Base-by-base conservation (phyloP, 1,140 invertebrate species). In the Habropoda laboriosa region DNA sequence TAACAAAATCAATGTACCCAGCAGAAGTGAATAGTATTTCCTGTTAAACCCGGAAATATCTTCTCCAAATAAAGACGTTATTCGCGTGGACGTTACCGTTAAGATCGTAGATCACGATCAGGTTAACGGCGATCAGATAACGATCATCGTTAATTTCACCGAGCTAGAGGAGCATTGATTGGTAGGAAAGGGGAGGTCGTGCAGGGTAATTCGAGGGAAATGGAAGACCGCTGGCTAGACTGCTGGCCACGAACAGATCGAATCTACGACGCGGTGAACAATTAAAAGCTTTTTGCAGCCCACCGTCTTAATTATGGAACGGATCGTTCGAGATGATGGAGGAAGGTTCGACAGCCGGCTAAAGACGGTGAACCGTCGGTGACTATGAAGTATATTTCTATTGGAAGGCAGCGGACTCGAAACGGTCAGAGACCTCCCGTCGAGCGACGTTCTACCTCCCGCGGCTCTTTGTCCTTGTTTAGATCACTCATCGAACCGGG, bases 391-490 rank as follows among this genome's bases (percentile, higher is more conserved):
- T 82, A 80, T 66, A 75, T 79, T 75, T 88, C 80, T 71, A 82
- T 80, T 66, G 21, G 40, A 21, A 74, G 58, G 27, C 42, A 75
- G 21, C 42, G 32, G 63, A 55, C 49, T 85, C 79, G 83, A 45
- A 85, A 77, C 75, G 77, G 66, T 86, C 81, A 80, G 77, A 70
- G 82, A 57, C 79, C 76, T 81, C 88, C 89, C 66, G 89, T 83
- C 30, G 89, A 51, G 87, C 80, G 78, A 82, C 88, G 83, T 87
- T 87, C 80, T 87, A 86, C 87, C 84, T 78, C 84, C 87, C 60
- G 86, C 71, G 82, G 87, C 71, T 85, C 89, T 86, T 90, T 90
- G 87, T 89, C 87, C 88, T 87, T 88, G 88, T 87, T 87, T 85
- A 83, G 86, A 87, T 85, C 83, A 55, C 73, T 77, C 74, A 72